Evolutionary conservation across 2,888 invertebrate species (phyloP), one percentile per base, ranked within the genome.

Genomic region (Chrysodeixis includens): DNA sequence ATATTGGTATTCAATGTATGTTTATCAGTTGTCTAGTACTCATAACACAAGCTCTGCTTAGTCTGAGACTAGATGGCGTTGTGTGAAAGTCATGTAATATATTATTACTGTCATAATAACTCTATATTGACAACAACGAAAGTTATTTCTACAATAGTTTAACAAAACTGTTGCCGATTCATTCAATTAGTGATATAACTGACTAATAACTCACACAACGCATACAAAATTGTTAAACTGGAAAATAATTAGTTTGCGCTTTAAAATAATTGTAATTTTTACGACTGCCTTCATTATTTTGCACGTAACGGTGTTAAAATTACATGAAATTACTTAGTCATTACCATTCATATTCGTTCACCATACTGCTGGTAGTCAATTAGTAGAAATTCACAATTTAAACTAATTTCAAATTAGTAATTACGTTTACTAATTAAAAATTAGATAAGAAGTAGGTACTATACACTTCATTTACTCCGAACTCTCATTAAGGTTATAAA

Each of bases 391-490:
- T 26, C 63, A 71, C 69, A 62, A 66, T 70, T 82, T 69, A 40
- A 69, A 79, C 84, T 83, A 85, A 88, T 86, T 88, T 83, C 59
- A 71, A 88, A 88, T 86, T 85, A 85, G 86, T 82, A 83, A 83
- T 80, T 74, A 79, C 30, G 35, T 58, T 83, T 82, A 86, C 87
- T 83, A 88, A 88, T 86, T 78, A 83, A 82, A 86, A 85, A 85
- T 84, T 83, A 83, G 81, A 80, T 76, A 73, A 79, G 62, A 68
- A 30, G 58, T 76, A 72, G 55, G 20, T 74, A 69, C 57, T 70
- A 67, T 73, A 69, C 70, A 79, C 71, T 70, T 78, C 64, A 74
- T 72, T 72, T 65, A 60, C 66, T 71, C 56, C 65, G 56, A 56
- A 66, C 75, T 78, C 62, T 79, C 76, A 74, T 76, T 80, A 85